Percentiles rank a stretch among this genome's conserved stretches.
Evolutionary conservation across 2,888 invertebrate genomes (phyloP).

Genomic region (Leptopilina myrica): DNA sequence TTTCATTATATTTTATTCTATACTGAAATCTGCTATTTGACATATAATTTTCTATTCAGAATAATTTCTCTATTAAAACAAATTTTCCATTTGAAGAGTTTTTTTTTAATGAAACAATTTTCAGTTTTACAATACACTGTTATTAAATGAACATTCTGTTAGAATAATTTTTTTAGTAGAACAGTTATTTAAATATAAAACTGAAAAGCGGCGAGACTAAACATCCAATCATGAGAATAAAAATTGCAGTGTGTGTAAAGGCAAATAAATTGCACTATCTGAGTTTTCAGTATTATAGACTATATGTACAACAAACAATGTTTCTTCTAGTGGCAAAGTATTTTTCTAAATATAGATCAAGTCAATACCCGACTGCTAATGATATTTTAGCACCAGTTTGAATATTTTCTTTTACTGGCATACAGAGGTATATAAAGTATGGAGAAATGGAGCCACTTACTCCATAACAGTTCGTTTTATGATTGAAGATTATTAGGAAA

Average conservation of each 20-base stretch:
- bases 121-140: too few species aligned
- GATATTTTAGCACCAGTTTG: constrained; percentile 25
- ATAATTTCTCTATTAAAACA: too few species aligned
- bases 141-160: background rate
- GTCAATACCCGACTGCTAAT: background rate
- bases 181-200: background rate
- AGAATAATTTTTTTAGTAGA: background rate
- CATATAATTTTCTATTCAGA: too few species aligned
- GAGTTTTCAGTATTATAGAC: background rate
- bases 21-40: too few species aligned
- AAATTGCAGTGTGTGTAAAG: background rate
- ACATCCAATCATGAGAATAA: background rate
- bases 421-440: background rate
- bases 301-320: background rate
- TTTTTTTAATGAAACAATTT: too few species aligned
- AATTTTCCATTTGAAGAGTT: too few species aligned
- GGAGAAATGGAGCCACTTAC: constrained; percentile 27
- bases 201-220: background rate
- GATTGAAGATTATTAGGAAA: constrained; percentile 24
- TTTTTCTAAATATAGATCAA: constrained; percentile 17
- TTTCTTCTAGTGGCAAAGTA: background rate
- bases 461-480: constrained; percentile 24
- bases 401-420: constrained; percentile 31
- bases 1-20: too few species aligned
- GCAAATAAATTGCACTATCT: background rate